Base-by-base conservation (phyloP, 2,113 vertebrate genomes). In the Eublepharis macularius region DNA sequence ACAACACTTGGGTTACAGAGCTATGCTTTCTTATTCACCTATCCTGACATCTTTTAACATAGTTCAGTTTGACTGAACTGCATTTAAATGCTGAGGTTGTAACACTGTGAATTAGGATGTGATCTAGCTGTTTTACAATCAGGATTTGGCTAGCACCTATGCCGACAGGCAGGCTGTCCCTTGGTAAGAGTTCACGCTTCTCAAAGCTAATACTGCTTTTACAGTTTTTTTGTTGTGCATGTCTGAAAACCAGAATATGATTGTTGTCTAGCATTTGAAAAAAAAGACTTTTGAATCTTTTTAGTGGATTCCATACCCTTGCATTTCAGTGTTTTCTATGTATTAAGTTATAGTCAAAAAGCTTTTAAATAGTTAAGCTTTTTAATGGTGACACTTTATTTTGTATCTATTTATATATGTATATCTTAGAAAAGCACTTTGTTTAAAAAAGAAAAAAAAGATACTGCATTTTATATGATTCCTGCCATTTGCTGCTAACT, bases 401-500 rank as follows among this genome's bases (percentile, higher is more conserved):
- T 97, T 98, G 96, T 98, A 98, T 96, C 97, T 96, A 98, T 98
- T 97, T 97, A 98, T 98, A 97, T 98, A 97, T 97, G 96, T 97
- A 97, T 98, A 97, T 97, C 97, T 98, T 96, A 98, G 97, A 97
- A 97, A 98, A 98, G 98, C 98, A 99, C 98, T 99, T 99, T 98
- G 98, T 97, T 97, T 97, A 97, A 98, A 96, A 93, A 94, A 87
- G 87, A 91, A 93, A 94, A 95, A 96, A 96, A 94, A 93, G 94
- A 93, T 93, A 95, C 90, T 95, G 94, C 95, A 84, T 98, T 98
- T 98, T 97, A 96, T 97, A 96, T 97, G 96, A 96, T 98, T 98
- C 97, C 98, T 99, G 98, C 98, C 98, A 98, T 98, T 98, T 99
- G 98, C 98, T 99, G 98, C 98, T 99, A 99, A 98, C 96, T 97